Evolutionary conservation across 2,888 invertebrate species (phyloP).

Genomic region (Caenorhabditis parvicauda): DNA sequence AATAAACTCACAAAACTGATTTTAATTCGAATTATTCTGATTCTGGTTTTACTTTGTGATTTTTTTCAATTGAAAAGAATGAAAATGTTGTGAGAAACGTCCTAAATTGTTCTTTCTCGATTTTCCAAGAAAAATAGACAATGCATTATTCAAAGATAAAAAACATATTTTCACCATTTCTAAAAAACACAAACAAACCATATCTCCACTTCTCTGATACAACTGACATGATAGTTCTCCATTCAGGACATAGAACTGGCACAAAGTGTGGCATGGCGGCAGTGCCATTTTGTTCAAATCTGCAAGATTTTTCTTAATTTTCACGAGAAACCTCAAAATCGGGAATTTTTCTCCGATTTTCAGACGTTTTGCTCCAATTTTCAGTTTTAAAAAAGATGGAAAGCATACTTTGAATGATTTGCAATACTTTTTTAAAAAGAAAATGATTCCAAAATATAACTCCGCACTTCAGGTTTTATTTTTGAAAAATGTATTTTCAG

Average conservation of each 20-base stretch:
- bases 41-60: too few species aligned
- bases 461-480: too few species aligned
- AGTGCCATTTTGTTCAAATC: slow-evolving; percentile 79
- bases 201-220: slow-evolving; percentile 94
- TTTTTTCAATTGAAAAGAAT: neutral
- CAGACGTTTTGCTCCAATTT: too few species aligned
- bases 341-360: too few species aligned
- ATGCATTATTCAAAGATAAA: slow-evolving; percentile 1
- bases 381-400: neutral
- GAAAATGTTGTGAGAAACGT: neutral
- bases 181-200: slow-evolving; percentile 70
- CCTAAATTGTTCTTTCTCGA: neutral
- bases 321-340: too few species aligned
- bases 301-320: slow-evolving; percentile 10
- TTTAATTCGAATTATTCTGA: neutral
- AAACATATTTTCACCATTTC: neutral
- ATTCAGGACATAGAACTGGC: slow-evolving; percentile 84
- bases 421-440: too few species aligned
- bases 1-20: neutral
- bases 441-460: too few species aligned
- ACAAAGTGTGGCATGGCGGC: slow-evolving; percentile 92
- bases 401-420: neutral
- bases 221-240: slow-evolving; percentile 84
- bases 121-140: neutral
- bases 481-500: too few species aligned